A percentile compares a stretch with the other conserved stretches of the same genome.
Evolutionary conservation across 2,888 invertebrate species (phyloP).

Genomic region (Hydraecia micacea): DNA sequence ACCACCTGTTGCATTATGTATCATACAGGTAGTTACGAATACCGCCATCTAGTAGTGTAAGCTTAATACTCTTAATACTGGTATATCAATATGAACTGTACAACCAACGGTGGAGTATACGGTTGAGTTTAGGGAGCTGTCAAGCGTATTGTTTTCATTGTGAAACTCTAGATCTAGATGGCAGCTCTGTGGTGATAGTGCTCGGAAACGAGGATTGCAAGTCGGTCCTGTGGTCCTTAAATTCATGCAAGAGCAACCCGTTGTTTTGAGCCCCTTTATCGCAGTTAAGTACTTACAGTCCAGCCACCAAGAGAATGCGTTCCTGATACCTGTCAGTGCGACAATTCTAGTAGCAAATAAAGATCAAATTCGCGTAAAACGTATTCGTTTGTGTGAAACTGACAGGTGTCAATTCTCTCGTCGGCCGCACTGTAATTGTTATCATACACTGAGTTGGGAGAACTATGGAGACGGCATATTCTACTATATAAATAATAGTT

Average conservation of each 20-base stretch:
- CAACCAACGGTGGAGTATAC: background rate
- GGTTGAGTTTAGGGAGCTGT: background rate
- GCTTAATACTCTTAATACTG: background rate
- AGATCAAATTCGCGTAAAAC: no score
- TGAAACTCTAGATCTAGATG: conserved; percentile 48
- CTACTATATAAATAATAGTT: no score
- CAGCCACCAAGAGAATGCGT: background rate
- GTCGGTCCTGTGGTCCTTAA: background rate
- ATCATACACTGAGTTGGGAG: no score
- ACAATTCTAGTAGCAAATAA: background rate
- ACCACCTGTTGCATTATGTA: conserved; percentile 31
- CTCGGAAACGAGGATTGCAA: background rate
- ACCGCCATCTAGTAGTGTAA: conserved; percentile 45
- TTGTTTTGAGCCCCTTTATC: background rate
- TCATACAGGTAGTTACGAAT: background rate
- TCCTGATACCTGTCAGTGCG: background rate
- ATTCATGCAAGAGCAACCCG: no score
- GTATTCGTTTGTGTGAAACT: no score
- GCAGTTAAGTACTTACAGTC: background rate
- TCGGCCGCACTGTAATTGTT: no score
- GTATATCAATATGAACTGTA: background rate
- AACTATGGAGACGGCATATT: no score
- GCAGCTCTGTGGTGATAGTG: conserved; percentile 7
- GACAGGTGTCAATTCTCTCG: no score
- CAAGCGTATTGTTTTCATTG: conserved; percentile 13